Evolutionary conservation across 2,888 invertebrate genomes (phyloP).

Genomic region (Lysandra coridon): DNA sequence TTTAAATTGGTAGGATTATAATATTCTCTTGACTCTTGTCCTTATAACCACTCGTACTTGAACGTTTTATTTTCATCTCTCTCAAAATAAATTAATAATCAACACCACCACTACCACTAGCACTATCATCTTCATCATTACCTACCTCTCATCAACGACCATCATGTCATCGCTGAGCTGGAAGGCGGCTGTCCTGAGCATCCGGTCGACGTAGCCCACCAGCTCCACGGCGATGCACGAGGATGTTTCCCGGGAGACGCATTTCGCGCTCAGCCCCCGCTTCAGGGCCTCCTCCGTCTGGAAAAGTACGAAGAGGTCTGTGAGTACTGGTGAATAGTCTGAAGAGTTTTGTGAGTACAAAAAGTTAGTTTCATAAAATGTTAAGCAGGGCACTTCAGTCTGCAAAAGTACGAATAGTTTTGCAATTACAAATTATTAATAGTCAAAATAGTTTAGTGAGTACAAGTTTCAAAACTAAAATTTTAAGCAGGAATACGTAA

Average conservation of each 20-base stretch:
- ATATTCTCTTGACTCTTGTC: too few species aligned
- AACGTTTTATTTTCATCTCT: too few species aligned
- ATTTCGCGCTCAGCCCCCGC: constrained; percentile 88
- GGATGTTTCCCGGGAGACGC: constrained; percentile 87
- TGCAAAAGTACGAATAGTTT: constrained; percentile 47
- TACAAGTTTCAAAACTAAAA: not conserved
- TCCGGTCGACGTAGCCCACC: constrained; percentile 89
- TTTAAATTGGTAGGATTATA: too few species aligned
- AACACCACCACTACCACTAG: too few species aligned
- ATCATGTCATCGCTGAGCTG: constrained; percentile 88
- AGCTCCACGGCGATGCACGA: constrained; percentile 91
- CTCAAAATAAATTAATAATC: too few species aligned
- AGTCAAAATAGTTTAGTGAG: not conserved
- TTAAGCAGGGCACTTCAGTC: constrained; percentile 81
- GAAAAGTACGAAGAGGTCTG: constrained; percentile 40
- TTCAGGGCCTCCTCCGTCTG: constrained; percentile 85
- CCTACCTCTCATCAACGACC: constrained; percentile 85
- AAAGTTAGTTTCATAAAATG: too few species aligned
- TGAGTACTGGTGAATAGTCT: not conserved
- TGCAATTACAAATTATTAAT: not conserved
- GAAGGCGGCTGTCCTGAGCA: constrained; percentile 89
- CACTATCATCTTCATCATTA: not conserved
- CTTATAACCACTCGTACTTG: too few species aligned
- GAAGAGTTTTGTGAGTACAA: not conserved
- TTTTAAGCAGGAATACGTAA: too few species aligned